Evolutionary conservation across 2,888 invertebrate genomes (phyloP).

Genomic region (Papilio gigon): DNA sequence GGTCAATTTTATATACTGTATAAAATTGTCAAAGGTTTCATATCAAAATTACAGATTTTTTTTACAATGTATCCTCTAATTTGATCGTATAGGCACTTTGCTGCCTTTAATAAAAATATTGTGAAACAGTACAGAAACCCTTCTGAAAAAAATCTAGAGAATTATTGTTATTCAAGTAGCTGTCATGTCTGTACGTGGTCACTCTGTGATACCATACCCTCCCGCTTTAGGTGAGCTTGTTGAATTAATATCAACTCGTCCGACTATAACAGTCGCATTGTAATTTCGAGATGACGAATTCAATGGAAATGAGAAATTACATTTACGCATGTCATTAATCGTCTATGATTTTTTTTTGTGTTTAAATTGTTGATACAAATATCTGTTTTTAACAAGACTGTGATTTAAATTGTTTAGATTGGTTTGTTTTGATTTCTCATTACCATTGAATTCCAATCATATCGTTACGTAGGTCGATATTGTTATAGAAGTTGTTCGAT

Average conservation of each 20-base stretch:
- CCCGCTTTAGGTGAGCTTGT: conserved; percentile 50
- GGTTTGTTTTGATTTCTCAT: too few species aligned
- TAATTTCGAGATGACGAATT: background rate
- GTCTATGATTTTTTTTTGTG: too few species aligned
- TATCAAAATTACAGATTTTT: background rate
- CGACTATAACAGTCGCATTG: background rate
- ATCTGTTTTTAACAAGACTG: too few species aligned
- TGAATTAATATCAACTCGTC: conserved; percentile 41
- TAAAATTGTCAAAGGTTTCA: background rate
- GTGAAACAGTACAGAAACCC: background rate
- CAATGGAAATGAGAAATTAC: too few species aligned
- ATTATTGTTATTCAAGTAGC: conserved; percentile 41
- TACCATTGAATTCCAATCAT: too few species aligned
- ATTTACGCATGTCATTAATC: too few species aligned
- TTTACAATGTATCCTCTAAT: background rate
- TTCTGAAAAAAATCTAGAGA: background rate
- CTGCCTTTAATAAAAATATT: background rate
- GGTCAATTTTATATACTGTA: too few species aligned
- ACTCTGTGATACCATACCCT: conserved; percentile 64
- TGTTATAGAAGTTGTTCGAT: conserved; percentile 47
- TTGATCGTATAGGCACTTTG: background rate
- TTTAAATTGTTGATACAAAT: too few species aligned
- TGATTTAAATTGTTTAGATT: too few species aligned
- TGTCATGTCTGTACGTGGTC: conserved; percentile 50
- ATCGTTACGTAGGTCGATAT: conserved; percentile 41